Conservation (phyloP, 2,113 vertebrate genomes). For the Microtus oregoni region DNA sequence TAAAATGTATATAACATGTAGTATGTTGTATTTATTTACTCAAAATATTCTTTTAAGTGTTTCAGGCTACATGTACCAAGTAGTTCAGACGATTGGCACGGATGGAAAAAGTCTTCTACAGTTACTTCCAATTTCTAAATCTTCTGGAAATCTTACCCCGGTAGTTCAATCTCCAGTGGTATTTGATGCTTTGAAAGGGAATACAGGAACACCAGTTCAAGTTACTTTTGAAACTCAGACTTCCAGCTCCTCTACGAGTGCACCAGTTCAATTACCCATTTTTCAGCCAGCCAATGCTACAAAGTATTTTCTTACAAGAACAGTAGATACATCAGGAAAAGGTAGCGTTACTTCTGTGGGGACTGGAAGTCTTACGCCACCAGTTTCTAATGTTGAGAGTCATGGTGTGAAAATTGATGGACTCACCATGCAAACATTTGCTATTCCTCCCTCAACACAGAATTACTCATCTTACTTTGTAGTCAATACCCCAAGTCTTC, state of each 20-base stretch:
- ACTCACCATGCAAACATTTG: constrained; percentile 73
- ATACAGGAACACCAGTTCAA: constrained; percentile 79
- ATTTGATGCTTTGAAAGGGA: constrained; percentile 79
- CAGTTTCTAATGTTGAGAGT: constrained; percentile 76
- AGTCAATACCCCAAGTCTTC: constrained; percentile 79
- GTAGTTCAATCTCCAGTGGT: constrained; percentile 83
- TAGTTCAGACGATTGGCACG: constrained; percentile 90
- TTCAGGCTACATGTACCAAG: constrained; percentile 92
- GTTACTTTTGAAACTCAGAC: constrained; percentile 83
- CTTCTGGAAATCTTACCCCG: constrained; percentile 87
- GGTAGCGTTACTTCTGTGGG: constrained; percentile 76
- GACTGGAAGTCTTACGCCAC: constrained; percentile 74
- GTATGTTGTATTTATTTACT: constrained; percentile 82
- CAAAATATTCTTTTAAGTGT: constrained; percentile 87
- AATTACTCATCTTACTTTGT: constrained; percentile 75
- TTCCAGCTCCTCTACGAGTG: constrained; percentile 74
- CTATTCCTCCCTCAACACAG: constrained; percentile 75
- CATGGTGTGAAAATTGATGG: constrained; percentile 78
- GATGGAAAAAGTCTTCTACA: constrained; percentile 95
- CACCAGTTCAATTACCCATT: constrained; percentile 82
- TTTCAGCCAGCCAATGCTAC: constrained; percentile 84
- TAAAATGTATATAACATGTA: constrained; percentile 80
- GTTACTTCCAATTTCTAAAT: constrained; percentile 91
- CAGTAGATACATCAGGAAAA: constrained; percentile 82
- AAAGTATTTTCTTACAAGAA: constrained; percentile 84